Evolutionary conservation across 2,113 vertebrate genomes (phyloP).

Genomic region (Procavia capensis): DNA sequence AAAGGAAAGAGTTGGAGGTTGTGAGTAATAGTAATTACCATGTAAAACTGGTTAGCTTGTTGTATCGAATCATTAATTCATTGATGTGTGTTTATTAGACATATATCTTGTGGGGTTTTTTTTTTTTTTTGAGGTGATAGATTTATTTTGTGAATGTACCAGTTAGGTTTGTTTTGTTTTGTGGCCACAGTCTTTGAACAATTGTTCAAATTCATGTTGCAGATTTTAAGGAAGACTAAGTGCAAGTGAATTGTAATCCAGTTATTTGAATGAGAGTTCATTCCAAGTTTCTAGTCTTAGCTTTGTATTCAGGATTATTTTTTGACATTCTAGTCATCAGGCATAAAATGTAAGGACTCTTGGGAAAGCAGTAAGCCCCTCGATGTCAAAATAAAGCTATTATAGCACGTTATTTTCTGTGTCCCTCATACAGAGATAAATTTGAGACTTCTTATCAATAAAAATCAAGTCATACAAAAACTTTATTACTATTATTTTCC

Average conservation of each 20-base stretch:
- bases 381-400: constrained; percentile 11
- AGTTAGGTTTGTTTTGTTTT: not conserved
- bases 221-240: not conserved
- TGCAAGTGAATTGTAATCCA: not conserved
- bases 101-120: not conserved
- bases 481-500: not conserved
- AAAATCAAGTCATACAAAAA: not conserved
- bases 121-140: not conserved
- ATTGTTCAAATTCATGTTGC: not conserved
- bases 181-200: not conserved
- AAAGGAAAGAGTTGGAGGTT: not conserved
- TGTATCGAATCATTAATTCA: not conserved
- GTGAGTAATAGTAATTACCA: not conserved
- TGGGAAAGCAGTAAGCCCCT: not conserved
- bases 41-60: not conserved
- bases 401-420: not conserved
- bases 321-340: not conserved
- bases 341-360: not conserved
- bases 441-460: not conserved
- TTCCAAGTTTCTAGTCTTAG: not conserved
- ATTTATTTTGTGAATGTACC: not conserved
- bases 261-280: not conserved
- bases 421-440: not conserved
- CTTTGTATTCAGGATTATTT: not conserved
- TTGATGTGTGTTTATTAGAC: not conserved